Evolutionary conservation across 2,888 invertebrate species (phyloP).

Genomic region (Diaphora mendica): DNA sequence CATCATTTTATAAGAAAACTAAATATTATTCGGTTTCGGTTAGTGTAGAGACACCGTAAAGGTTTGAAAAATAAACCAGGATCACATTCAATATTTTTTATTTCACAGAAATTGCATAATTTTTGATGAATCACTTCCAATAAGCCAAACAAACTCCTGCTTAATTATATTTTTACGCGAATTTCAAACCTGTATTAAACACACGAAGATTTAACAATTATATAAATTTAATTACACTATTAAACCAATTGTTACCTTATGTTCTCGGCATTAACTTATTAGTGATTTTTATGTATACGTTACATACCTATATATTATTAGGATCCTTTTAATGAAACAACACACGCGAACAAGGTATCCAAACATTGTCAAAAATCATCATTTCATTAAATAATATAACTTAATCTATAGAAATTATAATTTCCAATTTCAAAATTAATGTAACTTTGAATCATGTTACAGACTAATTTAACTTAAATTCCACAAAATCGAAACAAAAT

Average conservation of each 20-base stretch:
- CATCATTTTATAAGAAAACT: too few relatives aligned
- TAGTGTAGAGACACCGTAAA: too few relatives aligned
- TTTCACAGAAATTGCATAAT: constrained; percentile 11
- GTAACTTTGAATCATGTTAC: not conserved
- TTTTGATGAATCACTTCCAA: not conserved
- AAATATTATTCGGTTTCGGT: too few relatives aligned
- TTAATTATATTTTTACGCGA: not conserved
- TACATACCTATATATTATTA: too few relatives aligned
- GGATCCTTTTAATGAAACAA: not conserved
- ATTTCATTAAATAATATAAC: not conserved
- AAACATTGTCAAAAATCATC: not conserved
- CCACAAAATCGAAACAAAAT: not conserved
- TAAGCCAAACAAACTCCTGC: not conserved
- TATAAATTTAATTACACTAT: not conserved
- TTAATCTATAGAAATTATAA: not conserved
- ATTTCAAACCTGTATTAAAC: not conserved
- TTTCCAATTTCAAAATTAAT: not conserved
- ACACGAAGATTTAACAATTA: not conserved
- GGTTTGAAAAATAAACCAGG: not conserved
- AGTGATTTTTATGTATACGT: not conserved
- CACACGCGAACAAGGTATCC: not conserved
- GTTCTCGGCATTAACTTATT: not conserved
- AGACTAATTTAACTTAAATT: not conserved
- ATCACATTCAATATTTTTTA: constrained; percentile 7
- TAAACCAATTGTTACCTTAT: not conserved